These are phyloP conservation scores for Netelia melanura DNA, from an alignment of 2,888 invertebrate species.

Conservation along the genomic window DNA sequence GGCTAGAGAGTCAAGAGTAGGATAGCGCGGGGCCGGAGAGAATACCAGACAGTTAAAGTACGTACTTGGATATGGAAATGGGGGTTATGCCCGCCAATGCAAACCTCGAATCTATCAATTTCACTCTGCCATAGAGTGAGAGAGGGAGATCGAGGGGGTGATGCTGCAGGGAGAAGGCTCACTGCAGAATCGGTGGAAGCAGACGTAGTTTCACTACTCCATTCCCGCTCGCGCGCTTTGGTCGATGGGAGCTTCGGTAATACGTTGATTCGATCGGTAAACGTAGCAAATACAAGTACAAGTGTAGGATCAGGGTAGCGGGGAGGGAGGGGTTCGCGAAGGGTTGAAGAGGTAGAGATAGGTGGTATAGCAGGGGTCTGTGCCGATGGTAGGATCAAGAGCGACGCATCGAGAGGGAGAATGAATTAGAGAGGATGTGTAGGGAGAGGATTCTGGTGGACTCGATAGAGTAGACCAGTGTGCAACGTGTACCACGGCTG, in stretches of 20 bases:
- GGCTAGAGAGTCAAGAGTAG: slow-evolving; percentile 65
- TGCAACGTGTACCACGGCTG: slow-evolving; percentile 62
- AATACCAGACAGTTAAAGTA: slow-evolving; percentile 72
- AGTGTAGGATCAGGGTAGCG: slow-evolving; percentile 65
- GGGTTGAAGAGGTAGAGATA: slow-evolving; percentile 38
- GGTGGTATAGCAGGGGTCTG: slow-evolving; percentile 5
- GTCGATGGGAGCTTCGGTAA: slow-evolving; percentile 75
- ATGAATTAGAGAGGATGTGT: not conserved
- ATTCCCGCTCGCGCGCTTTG: slow-evolving; percentile 11
- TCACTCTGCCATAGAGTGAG: slow-evolving; percentile 73
- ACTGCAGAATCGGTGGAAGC: slow-evolving; percentile 63
- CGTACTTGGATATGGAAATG: slow-evolving; percentile 81
- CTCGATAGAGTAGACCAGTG: slow-evolving; percentile 60
- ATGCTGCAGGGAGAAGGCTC: slow-evolving; percentile 61
- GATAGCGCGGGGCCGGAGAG: slow-evolving; percentile 65
- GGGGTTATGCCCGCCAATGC: slow-evolving; percentile 75
- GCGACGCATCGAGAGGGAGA: slow-evolving; percentile 15
- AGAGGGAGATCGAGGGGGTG: slow-evolving; percentile 18
- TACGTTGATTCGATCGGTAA: slow-evolving; percentile 81
- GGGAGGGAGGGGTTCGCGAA: slow-evolving; percentile 10
- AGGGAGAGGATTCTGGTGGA: slow-evolving; percentile 7
- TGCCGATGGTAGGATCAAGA: slow-evolving; percentile 16
- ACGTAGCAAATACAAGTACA: slow-evolving; percentile 75
- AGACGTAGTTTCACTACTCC: slow-evolving; percentile 23
- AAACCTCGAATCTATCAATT: slow-evolving; percentile 83